phyloP scores from a whole-genome alignment of 2,888 invertebrate species.

The Hoplodrina ambigua region DNA sequence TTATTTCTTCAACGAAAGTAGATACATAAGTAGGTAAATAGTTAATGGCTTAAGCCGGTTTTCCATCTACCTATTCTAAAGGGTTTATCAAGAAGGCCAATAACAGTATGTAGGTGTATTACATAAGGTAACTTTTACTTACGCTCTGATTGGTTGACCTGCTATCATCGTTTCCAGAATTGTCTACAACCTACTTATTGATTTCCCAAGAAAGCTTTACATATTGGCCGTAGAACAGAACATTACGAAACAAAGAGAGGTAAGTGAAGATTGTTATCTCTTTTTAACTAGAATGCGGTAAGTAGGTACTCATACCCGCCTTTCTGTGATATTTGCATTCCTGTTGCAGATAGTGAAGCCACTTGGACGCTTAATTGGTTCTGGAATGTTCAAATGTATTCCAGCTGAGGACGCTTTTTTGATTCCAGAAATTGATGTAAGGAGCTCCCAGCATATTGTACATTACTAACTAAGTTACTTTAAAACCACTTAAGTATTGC shows the following conservation, averaged over 20 bases:
- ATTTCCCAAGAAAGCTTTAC: constrained; percentile 90
- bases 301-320: not conserved
- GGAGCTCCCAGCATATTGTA: constrained; percentile 19
- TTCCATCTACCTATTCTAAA: no score
- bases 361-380: constrained; percentile 88
- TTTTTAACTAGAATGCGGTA: constrained; percentile 12
- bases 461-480: not conserved
- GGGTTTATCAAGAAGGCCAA: no score
- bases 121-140: no score
- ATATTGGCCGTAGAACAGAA: constrained; percentile 92
- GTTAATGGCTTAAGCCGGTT: no score
- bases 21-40: no score
- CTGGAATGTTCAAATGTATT: constrained; percentile 90
- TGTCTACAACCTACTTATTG: constrained; percentile 82
- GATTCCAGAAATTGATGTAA: constrained; percentile 86
- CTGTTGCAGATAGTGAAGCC: constrained; percentile 89
- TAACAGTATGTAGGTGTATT: no score
- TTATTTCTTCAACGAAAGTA: not conserved
- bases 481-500: not conserved
- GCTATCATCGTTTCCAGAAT: constrained; percentile 75
- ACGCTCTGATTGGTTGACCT: not conserved
- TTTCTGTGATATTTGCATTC: constrained; percentile 34
- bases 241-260: constrained; percentile 87
- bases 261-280: constrained; percentile 55
- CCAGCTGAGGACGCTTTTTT: constrained; percentile 90